A percentile compares a stretch with the other conserved stretches of the same genome.
Conservation (phyloP, 2,797 vertebrate genomes). For the Ctenochaetus hawaiiensis region DNA sequence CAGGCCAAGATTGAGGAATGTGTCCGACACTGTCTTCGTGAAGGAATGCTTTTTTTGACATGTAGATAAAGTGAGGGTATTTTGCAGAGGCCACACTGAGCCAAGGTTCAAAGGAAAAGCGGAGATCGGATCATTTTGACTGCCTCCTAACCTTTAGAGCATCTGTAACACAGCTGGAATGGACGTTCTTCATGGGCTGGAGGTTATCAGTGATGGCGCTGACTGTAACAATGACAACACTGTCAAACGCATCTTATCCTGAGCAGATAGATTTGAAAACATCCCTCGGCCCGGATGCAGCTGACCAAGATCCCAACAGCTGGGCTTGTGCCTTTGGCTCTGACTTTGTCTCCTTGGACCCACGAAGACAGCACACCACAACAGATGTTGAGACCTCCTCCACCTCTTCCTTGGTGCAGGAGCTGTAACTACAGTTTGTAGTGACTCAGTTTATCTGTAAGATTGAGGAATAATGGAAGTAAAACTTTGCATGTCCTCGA, state of each 20-base stretch:
- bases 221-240: slow-evolving; percentile 13
- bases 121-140: slow-evolving; percentile 42
- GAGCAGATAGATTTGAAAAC: slow-evolving; percentile 49
- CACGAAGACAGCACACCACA: slow-evolving; percentile 59
- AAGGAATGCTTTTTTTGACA: slow-evolving; percentile 66
- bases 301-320: slow-evolving; percentile 69
- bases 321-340: slow-evolving; percentile 72
- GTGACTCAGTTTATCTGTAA: slow-evolving; percentile 37
- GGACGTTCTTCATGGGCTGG: neutral
- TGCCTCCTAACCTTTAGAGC: slow-evolving; percentile 30
- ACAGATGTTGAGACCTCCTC: slow-evolving; percentile 76
- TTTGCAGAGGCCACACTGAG: slow-evolving; percentile 18
- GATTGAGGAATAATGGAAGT: slow-evolving; percentile 15
- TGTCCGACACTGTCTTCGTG: slow-evolving; percentile 55
- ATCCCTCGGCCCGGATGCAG: slow-evolving; percentile 44
- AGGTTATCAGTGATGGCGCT: slow-evolving; percentile 5
- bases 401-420: slow-evolving; percentile 52
- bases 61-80: slow-evolving; percentile 52
- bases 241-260: slow-evolving; percentile 34
- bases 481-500: neutral
- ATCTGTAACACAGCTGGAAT: slow-evolving; percentile 21
- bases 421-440: slow-evolving; percentile 21
- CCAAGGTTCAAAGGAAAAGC: slow-evolving; percentile 24
- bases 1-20: slow-evolving; percentile 63
- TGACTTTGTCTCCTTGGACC: slow-evolving; percentile 64